Evolutionary conservation across 2,797 vertebrate species (phyloP).

Genomic region (Tauraco hartlaubi): DNA sequence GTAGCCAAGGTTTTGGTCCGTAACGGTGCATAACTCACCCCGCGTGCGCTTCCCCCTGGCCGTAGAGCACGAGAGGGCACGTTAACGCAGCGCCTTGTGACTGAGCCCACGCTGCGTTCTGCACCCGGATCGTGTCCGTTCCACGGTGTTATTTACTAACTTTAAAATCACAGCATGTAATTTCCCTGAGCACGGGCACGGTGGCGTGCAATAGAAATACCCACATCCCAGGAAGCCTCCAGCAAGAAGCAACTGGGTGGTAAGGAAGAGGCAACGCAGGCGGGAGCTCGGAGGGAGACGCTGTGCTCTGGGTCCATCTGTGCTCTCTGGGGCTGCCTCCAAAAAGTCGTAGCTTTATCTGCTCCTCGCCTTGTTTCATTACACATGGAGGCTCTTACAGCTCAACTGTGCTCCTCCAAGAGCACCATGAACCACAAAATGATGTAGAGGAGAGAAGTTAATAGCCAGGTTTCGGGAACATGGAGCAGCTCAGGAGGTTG

Average conservation of each 20-base stretch:
- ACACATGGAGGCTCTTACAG: neutral
- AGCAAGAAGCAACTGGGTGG: neutral
- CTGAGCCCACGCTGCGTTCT: fast-evolving
- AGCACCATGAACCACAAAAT: conserved; percentile 19
- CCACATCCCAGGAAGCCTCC: neutral
- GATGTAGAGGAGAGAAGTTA: neutral
- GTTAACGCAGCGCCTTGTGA: neutral
- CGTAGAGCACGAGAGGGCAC: neutral
- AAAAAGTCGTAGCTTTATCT: neutral
- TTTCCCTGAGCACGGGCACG: neutral
- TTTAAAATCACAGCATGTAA: neutral
- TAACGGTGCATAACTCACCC: neutral
- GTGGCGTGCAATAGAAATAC: fast-evolving
- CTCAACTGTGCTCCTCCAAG: neutral
- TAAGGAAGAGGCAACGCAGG: neutral
- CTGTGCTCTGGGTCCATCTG: neutral
- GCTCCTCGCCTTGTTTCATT: neutral
- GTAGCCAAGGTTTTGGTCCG: neutral
- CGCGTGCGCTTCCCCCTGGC: fast-evolving
- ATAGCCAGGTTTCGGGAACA: neutral
- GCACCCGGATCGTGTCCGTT: fast-evolving
- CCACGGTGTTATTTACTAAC: neutral
- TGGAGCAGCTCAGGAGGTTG: neutral
- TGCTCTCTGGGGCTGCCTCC: neutral
- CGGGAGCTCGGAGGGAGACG: neutral